phyloP scores from a whole-genome alignment of 2,888 invertebrate genomes.

The Mimumesa dahlbomi region DNA sequence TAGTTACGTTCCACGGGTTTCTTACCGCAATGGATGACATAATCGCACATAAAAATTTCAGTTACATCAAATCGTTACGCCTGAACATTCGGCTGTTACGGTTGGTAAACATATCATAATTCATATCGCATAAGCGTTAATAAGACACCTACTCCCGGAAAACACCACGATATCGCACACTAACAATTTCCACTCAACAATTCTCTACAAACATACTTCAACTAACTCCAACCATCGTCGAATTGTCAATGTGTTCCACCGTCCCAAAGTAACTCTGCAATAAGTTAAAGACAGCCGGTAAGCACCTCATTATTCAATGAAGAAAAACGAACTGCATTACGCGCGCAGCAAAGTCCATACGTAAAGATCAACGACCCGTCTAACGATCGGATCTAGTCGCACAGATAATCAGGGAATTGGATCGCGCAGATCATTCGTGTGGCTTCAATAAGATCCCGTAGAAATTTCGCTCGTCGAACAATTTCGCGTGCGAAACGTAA shows the following conservation, averaged over 20 bases:
- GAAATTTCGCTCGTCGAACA: conserved; percentile 24
- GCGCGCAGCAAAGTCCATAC: conserved; percentile 31
- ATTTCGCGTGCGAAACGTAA: conserved; percentile 10
- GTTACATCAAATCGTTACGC: conserved; percentile 8
- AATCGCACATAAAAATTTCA: conserved; percentile 13
- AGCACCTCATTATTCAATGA: conserved; percentile 44
- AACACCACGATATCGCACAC: no score
- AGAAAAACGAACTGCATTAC: conserved; percentile 38
- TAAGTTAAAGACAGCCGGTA: conserved; percentile 3
- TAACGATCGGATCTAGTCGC: conserved; percentile 21
- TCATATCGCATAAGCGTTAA: neutral
- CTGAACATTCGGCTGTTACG: neutral
- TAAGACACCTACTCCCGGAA: neutral
- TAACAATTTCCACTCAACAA: no score
- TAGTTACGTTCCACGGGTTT: conserved; percentile 6
- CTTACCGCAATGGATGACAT: conserved; percentile 23
- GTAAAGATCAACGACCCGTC: conserved; percentile 56
- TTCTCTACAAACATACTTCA: no score
- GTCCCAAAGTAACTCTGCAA: conserved; percentile 10
- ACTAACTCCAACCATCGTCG: no score
- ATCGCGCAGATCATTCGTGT: conserved; percentile 47
- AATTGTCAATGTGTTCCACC: neutral
- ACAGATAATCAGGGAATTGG: conserved; percentile 60
- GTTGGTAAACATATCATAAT: neutral
- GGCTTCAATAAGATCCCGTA: conserved; percentile 45